A percentile compares a stretch with the other conserved stretches of the same genome.
These are phyloP conservation scores for Gymnothorax reevesii DNA, from an alignment of 2,797 vertebrate species.

Conservation along the genomic window DNA sequence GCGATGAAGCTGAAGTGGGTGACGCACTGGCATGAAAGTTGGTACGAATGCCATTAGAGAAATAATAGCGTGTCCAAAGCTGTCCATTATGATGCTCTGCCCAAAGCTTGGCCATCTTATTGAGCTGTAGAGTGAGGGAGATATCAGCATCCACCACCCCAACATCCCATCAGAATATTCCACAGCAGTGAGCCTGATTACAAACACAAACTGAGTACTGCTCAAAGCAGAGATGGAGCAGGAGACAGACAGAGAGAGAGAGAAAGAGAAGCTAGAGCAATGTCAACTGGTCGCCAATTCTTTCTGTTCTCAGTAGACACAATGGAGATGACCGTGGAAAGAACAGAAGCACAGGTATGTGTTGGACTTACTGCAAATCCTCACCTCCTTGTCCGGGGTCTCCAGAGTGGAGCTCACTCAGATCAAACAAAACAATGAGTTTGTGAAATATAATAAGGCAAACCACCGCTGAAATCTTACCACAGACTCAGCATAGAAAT, in stretches of 20 bases:
- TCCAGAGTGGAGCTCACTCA: neutral
- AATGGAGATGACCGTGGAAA: neutral
- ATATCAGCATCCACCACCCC: neutral
- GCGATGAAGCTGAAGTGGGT: neutral
- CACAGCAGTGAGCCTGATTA: neutral
- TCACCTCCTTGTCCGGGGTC: neutral
- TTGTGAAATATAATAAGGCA: neutral
- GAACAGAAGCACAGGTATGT: neutral
- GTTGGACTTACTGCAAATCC: neutral
- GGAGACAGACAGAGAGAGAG: neutral
- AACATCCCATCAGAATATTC: neutral
- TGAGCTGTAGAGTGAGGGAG: neutral
- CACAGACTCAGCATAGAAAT: constrained; percentile 68
- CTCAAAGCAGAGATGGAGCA: neutral
- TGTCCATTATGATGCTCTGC: neutral
- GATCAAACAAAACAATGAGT: neutral
- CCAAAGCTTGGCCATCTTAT: neutral
- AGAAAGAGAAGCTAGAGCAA: neutral
- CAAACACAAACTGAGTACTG: neutral
- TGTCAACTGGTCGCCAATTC: neutral
- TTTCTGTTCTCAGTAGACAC: neutral
- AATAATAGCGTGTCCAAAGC: neutral
- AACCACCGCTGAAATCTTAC: constrained; percentile 55
- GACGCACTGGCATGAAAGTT: neutral
- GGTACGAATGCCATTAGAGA: neutral